Conservation (phyloP, 2,113 vertebrate species). For the Cygnus buccinator region DNA sequence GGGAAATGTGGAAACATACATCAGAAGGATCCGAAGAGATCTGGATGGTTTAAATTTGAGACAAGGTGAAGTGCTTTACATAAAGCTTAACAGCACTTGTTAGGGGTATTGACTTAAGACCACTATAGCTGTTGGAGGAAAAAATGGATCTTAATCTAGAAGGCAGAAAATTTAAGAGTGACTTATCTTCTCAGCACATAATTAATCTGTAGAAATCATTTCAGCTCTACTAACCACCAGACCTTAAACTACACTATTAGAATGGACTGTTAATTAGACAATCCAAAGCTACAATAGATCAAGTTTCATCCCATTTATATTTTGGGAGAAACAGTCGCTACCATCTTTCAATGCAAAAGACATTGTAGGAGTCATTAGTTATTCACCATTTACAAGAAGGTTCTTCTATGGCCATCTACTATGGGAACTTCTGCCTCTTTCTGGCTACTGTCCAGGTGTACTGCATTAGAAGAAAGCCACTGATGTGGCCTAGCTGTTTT, state of each 20-base stretch:
- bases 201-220: not conserved
- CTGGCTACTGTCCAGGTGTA: not conserved
- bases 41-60: not conserved
- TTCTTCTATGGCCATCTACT: not conserved
- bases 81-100: not conserved
- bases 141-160: not conserved
- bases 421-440: not conserved
- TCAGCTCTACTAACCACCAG: not conserved
- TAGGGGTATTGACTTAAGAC: not conserved
- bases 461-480: not conserved
- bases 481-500: not conserved
- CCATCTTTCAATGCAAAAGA: not conserved
- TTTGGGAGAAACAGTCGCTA: not conserved
- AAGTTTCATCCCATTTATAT: not conserved
- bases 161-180: not conserved
- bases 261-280: not conserved
- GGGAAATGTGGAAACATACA: not conserved
- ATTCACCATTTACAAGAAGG: not conserved
- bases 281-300: not conserved
- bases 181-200: not conserved
- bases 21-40: not conserved
- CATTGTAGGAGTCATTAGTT: no score
- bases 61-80: not conserved
- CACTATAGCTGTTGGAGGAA: not conserved
- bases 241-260: not conserved